phyloP scores from a whole-genome alignment of 1,140 invertebrate species.

The Sarcophaga bullata region DNA sequence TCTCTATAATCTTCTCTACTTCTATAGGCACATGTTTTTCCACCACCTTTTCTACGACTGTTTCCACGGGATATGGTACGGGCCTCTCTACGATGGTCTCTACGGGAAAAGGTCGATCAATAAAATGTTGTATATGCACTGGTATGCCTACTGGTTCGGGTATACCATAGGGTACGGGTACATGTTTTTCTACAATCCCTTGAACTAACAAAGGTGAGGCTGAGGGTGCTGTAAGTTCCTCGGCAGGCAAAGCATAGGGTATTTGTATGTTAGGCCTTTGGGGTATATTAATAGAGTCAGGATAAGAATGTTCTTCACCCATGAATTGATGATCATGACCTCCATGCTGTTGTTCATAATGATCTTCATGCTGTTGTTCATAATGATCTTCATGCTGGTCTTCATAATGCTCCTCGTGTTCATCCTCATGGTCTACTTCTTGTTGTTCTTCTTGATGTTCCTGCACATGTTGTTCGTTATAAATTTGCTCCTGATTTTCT shows the following conservation, averaged over 20 bases:
- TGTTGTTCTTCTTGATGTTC: slow-evolving; percentile 21
- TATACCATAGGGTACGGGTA: slow-evolving; percentile 69
- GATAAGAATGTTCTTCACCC: slow-evolving; percentile 58
- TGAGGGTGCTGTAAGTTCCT: slow-evolving; percentile 49
- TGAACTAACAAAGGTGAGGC: slow-evolving; percentile 68
- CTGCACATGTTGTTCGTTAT: slow-evolving; percentile 17
- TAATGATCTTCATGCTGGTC: not conserved
- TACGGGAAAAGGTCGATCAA: slow-evolving; percentile 64
- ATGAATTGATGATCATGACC: slow-evolving; percentile 46
- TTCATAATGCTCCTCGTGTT: not conserved
- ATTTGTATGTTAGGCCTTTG: slow-evolving; percentile 39
- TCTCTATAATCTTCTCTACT: slow-evolving; percentile 71
- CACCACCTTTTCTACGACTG: slow-evolving; percentile 59
- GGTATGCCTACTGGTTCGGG: slow-evolving; percentile 67
- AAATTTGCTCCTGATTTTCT: slow-evolving; percentile 2
- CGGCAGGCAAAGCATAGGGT: slow-evolving; percentile 39
- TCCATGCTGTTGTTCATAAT: not conserved
- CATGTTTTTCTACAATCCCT: slow-evolving; percentile 66
- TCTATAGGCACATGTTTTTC: slow-evolving; percentile 60
- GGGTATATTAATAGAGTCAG: slow-evolving; percentile 26
- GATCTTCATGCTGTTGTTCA: not conserved
- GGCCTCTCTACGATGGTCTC: slow-evolving; percentile 66
- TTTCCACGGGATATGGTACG: slow-evolving; percentile 66
- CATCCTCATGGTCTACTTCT: not conserved
- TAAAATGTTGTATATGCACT: slow-evolving; percentile 67